Conservation (phyloP, 2,797 vertebrate species). For the Melanotaenia boesemani region DNA sequence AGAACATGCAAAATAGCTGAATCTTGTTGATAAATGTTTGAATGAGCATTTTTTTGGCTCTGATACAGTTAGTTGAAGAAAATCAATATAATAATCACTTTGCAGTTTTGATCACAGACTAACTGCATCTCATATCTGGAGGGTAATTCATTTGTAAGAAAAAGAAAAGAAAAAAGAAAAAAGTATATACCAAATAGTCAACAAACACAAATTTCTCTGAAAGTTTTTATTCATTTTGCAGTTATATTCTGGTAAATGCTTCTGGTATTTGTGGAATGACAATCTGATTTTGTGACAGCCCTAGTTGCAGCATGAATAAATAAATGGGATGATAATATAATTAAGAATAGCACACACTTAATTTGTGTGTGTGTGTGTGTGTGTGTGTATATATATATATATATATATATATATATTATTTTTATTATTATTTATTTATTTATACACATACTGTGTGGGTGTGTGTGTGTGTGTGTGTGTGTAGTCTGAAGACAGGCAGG, state of each 20-base stretch:
- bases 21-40: background rate
- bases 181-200: background rate
- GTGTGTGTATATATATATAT: no score
- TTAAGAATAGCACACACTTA: background rate
- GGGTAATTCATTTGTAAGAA: background rate
- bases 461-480: slow-evolving; percentile 5
- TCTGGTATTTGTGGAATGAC: background rate
- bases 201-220: background rate
- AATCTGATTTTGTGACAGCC: background rate
- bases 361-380: background rate
- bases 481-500: slow-evolving; percentile 22
- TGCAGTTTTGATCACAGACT: no score
- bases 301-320: slow-evolving; percentile 12
- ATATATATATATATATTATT: no score
- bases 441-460: no score
- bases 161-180: background rate
- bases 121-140: background rate
- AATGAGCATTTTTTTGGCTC: background rate
- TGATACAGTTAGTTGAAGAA: background rate
- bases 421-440: no score
- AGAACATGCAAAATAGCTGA: slow-evolving; percentile 10
- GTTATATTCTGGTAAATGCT: background rate
- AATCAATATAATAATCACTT: background rate
- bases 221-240: background rate
- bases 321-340: background rate